Evolutionary conservation across 1,140 invertebrate genomes (phyloP), one percentile per base, ranked within the genome.

Genomic region (Pseudomyrmex gracilis): DNA sequence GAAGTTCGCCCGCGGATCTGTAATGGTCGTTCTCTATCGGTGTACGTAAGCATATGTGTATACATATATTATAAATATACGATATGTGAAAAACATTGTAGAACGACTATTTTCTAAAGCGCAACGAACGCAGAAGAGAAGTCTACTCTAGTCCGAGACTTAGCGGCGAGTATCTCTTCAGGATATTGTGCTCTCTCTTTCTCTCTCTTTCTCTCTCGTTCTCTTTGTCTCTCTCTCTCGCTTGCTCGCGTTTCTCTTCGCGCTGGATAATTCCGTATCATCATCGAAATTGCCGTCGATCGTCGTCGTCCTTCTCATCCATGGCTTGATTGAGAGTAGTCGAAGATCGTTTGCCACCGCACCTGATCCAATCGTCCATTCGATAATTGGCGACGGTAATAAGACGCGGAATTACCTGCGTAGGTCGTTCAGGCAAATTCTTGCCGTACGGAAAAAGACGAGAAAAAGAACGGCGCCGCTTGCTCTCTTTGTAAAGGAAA

Each of bases 361-460:
- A 86, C 88, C 87, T 90, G 90, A 92, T 91, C 91, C 89, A 90
- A 89, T 91, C 91, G 90, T 91, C 90, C 90, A 92, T 90, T 92
- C 91, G 91, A 92, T 92, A 92, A 92, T 92, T 92, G 91, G 91
- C 89, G 73, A 77, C 86, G 90, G 90, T 92, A 92, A 92, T 91
- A 90, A 91, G 84, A 66, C 78, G 77, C 55, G 17, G 86, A 34
- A 87, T 87, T 87, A 82, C 86, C 84, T 53, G 76, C 66, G 61
- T 47, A 45, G 68, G 58, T 88, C 66, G 70, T 60, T 57, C 34
- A 12, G 49, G 70, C 49, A 45, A 53, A 22, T 58, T 71, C 60
- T 67, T 70, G 5, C 47, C 47, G 20, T 34, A 22, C 58, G 47
- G 64, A 67, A 58, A 61, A 17, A 45, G 24, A 66, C 24, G 15